phyloP scores from a whole-genome alignment of 1,140 invertebrate genomes.

The Ooceraea biroi region DNA sequence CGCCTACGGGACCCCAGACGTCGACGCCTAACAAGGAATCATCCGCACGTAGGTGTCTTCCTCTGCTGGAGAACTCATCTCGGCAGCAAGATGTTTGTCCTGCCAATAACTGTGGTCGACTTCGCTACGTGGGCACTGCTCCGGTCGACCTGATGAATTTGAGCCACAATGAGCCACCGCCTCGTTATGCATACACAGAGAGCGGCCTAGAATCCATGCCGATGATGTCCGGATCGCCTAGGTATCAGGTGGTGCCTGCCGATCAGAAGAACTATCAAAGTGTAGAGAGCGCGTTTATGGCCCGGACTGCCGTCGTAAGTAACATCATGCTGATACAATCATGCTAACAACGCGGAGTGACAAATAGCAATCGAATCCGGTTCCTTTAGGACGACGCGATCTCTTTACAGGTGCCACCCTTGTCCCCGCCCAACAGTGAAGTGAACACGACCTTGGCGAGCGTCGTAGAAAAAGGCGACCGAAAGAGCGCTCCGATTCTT shows the following conservation, averaged over 20 bases:
- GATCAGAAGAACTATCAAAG: conserved; percentile 79
- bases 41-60: conserved; percentile 83
- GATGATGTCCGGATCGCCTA: conserved; percentile 80
- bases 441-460: conserved; percentile 84
- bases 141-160: conserved; percentile 72
- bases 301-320: conserved; percentile 85
- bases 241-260: conserved; percentile 78
- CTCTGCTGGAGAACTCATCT: conserved; percentile 78
- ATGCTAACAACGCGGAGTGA: background rate
- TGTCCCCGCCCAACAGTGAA: conserved; percentile 83
- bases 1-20: conserved; percentile 76
- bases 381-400: background rate
- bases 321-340: background rate
- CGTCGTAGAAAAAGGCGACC: conserved; percentile 82
- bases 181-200: conserved; percentile 79
- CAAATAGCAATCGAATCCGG: background rate
- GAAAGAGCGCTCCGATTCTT: conserved; percentile 82
- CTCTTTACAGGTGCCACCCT: conserved; percentile 81
- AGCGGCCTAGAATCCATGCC: conserved; percentile 79
- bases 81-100: conserved; percentile 77
- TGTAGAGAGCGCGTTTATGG: conserved; percentile 84
- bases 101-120: conserved; percentile 79
- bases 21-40: conserved; percentile 85
- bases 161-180: conserved; percentile 73
- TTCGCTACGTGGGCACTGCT: conserved; percentile 77